phyloP scores from a whole-genome alignment of 1,140 invertebrate genomes.

The Lepidotrigona ventralis region DNA sequence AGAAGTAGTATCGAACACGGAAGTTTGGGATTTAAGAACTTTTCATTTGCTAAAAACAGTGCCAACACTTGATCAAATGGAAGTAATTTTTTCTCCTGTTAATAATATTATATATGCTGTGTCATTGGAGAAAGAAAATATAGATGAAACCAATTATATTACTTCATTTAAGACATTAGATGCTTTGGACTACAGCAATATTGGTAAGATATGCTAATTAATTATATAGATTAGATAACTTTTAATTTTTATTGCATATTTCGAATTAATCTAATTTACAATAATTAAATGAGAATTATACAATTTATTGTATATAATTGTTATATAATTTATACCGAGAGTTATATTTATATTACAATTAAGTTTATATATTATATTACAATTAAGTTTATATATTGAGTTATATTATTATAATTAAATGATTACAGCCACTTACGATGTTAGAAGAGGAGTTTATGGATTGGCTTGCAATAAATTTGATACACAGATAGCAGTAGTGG shows the following conservation, averaged over 20 bases:
- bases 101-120: conserved; percentile 85
- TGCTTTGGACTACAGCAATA: conserved; percentile 95
- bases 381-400: too few relatives aligned
- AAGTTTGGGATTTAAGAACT: conserved; percentile 97
- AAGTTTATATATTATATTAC: too few relatives aligned
- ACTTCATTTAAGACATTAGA: conserved; percentile 97
- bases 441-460: conserved; percentile 90
- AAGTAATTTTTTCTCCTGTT: conserved; percentile 86
- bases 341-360: too few relatives aligned
- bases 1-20: conserved; percentile 94
- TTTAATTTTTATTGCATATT: conserved; percentile 1
- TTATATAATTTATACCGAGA: too few relatives aligned
- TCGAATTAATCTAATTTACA: conserved; percentile 45
- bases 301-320: too few relatives aligned
- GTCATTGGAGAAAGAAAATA: conserved; percentile 83
- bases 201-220: conserved; percentile 82
- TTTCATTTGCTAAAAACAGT: conserved; percentile 97
- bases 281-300: conserved; percentile 81
- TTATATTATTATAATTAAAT: conserved; percentile 12
- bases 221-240: not conserved
- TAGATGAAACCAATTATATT: conserved; percentile 86
- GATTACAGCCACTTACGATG: conserved; percentile 90
- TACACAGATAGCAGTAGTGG: conserved; percentile 90
- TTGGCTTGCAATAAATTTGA: conserved; percentile 88
- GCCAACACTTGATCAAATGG: conserved; percentile 93